Evolutionary conservation across 2,797 vertebrate genomes (phyloP), one percentile per base, ranked within the genome.

Genomic region (Rhynchotus rufescens): DNA sequence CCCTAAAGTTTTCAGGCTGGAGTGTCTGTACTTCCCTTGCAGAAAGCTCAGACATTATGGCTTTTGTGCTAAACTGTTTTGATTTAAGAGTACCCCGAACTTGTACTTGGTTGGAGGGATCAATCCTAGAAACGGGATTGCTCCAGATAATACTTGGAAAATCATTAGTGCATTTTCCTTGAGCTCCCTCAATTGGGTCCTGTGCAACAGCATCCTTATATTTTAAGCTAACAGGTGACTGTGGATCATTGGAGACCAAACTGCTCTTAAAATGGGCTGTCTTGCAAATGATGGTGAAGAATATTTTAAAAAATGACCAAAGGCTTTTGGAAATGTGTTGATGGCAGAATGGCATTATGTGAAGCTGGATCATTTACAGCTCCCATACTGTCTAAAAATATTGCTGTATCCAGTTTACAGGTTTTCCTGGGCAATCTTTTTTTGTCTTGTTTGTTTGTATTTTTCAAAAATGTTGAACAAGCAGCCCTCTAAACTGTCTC

Each of bases 251-350:
- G 62, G 28, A 89, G 28, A 6, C 17, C 72, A 80, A 65, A 51
- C 5, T 57, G 28, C 14, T 90, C 64, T 32, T 19, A 68, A 38
- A 17, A 88, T 22, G 19, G 23, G 12, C 40, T 57, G 19, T n/a
- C 84, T 68, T 71, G 44, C 30, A 71, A 84, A 69, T 36, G 3
- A 12, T 7, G 54, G 81, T 78, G 79, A 62, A 42, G 17, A 51
- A 62, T 7, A 20, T 6, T 23, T 1, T 0, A 4, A 11, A 28
- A 61, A 54, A 36, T 34, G 26, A 15, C 42, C 15, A 44, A 1
- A 51, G 32, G 76, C 38, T 47, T 51, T 20, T 80, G 77, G 38
- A 67, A 76, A 54, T 54, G 22, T 28, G 7, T 36, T 72, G 36
- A 56, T 81, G 30, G 23, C 56, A 64, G 23, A 60, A 32, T 59